phyloP scores from a whole-genome alignment of 53 echinoderm and acorn worm species.

The Apostichopus leukothele region DNA sequence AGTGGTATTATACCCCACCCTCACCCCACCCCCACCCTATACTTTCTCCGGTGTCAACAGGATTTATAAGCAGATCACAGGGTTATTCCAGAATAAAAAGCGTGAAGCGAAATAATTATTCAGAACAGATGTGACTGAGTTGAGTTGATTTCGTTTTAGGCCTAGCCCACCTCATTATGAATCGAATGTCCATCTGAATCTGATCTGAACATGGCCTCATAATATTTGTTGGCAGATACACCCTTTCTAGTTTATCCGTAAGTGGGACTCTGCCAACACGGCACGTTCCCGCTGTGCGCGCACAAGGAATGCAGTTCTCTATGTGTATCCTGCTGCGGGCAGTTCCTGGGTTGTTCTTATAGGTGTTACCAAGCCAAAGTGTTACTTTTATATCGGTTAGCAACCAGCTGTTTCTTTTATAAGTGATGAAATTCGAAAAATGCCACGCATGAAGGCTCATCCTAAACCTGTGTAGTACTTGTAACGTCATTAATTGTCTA shows the following conservation, averaged over 20 bases:
- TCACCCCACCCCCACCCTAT: too few species aligned
- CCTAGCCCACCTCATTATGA: too few species aligned
- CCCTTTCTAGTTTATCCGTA: neutral
- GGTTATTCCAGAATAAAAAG: too few species aligned
- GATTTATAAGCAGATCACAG: too few species aligned
- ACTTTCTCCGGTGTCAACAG: too few species aligned
- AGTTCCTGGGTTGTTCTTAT: neutral
- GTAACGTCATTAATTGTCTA: neutral
- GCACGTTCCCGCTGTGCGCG: conserved; percentile 18
- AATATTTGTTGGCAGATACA: neutral
- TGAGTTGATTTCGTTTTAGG: too few species aligned
- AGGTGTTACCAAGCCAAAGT: conserved; percentile 38
- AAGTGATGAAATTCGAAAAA: conserved; percentile 35
- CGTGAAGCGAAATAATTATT: too few species aligned
- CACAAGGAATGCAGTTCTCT: conserved; percentile 4
- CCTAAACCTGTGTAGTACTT: neutral
- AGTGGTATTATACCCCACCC: too few species aligned
- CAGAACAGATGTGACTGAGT: too few species aligned
- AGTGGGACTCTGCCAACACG: conserved; percentile 20
- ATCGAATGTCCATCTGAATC: too few species aligned
- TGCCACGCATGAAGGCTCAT: conserved; percentile 16
- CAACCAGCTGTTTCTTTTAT: conserved; percentile 46
- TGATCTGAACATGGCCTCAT: too few species aligned
- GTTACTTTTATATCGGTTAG: conserved; percentile 18
- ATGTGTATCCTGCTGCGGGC: conserved; percentile 9